phyloP scores from a whole-genome alignment of 2,797 vertebrate genomes.

The Linurgus olivaceus region DNA sequence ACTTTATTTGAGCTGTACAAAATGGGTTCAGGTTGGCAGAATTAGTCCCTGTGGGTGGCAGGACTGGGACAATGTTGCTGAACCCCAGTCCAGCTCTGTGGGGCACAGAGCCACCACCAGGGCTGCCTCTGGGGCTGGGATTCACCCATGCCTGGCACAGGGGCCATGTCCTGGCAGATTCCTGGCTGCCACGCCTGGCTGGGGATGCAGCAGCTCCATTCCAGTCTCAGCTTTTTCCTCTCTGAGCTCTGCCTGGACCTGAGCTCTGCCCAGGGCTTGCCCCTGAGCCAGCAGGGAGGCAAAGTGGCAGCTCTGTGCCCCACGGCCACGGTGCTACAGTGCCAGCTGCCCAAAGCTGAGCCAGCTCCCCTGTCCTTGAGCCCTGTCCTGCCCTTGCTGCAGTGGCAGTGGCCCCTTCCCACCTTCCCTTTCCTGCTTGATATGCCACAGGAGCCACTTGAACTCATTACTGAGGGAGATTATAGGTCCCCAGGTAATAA shows the following conservation, averaged over 20 bases:
- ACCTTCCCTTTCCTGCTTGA: conserved; percentile 51
- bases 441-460: conserved; percentile 62
- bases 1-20: not conserved
- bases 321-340: not conserved
- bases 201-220: not conserved
- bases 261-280: not conserved
- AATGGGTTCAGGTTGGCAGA: not conserved
- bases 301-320: not conserved
- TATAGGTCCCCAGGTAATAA: conserved; percentile 65
- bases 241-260: not conserved
- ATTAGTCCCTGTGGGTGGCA: rapidly evolving
- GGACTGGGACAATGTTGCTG: rapidly evolving
- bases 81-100: not conserved
- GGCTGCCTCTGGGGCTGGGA: not conserved
- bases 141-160: rapidly evolving
- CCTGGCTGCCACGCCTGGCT: rapidly evolving
- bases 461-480: conserved; percentile 68
- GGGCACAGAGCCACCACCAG: rapidly evolving
- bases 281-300: rapidly evolving
- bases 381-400: conserved; percentile 15
- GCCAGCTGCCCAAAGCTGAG: not conserved
- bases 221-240: not conserved
- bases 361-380: conserved; percentile 37
- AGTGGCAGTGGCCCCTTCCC: conserved; percentile 20
- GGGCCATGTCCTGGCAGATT: rapidly evolving